Conservation (phyloP, 2,797 vertebrate genomes). For the Bryconaethiops microstoma region DNA sequence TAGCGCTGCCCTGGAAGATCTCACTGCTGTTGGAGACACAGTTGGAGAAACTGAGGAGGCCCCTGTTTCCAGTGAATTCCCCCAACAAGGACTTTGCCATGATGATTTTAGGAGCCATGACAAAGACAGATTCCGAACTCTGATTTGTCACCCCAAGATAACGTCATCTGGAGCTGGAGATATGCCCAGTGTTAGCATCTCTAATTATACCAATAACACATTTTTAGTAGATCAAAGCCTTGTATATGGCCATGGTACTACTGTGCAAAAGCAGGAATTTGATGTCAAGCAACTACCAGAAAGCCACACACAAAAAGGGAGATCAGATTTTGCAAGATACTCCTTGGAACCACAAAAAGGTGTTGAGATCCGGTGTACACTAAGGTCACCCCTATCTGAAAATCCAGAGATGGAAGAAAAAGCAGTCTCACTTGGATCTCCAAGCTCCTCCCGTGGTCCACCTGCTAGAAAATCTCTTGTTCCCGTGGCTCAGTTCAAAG, state of each 20-base stretch:
- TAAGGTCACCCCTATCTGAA: conserved; percentile 60
- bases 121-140: not conserved
- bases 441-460: conserved; percentile 64
- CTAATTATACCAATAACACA: not conserved
- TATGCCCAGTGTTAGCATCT: not conserved
- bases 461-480: conserved; percentile 76
- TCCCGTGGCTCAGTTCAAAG: conserved; percentile 75
- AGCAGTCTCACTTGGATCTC: conserved; percentile 56
- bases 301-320: not conserved
- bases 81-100: conserved; percentile 30
- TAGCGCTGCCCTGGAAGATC: conserved; percentile 73
- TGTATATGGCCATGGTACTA: conserved; percentile 11
- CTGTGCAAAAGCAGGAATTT: not conserved
- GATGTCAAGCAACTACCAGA: not conserved
- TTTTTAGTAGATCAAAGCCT: not conserved
- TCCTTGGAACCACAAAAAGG: not conserved
- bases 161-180: not conserved
- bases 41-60: conserved; percentile 2
- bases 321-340: not conserved
- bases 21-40: conserved; percentile 68
- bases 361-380: conserved; percentile 21
- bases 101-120: conserved; percentile 21
- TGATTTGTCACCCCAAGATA: not conserved
- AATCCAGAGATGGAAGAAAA: conserved; percentile 57
- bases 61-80: conserved; percentile 13